These are phyloP conservation scores for Amphipyra tragopoginis DNA, from an alignment of 2,888 invertebrate species.

Conservation along the genomic window DNA sequence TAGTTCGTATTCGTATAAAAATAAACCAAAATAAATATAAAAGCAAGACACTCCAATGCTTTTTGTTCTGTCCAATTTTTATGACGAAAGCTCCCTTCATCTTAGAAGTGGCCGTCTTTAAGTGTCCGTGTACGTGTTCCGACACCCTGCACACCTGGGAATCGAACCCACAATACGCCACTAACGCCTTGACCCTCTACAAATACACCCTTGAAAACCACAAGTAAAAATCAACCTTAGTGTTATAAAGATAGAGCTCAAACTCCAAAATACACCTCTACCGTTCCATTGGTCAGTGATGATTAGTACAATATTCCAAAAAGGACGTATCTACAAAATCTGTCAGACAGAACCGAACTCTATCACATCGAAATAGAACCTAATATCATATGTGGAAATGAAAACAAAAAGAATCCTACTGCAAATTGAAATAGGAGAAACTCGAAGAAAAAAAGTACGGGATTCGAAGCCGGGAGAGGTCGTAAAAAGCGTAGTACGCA, in stretches of 20 bases:
- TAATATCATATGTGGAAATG: conserved; percentile 21
- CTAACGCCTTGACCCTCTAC: conserved; percentile 84
- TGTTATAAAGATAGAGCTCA: conserved; percentile 38
- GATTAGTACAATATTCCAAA: conserved; percentile 73
- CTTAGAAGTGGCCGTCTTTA: conserved; percentile 86
- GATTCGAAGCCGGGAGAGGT: conserved; percentile 74
- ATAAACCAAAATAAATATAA: conserved; percentile 47
- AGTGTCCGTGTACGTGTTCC: conserved; percentile 86
- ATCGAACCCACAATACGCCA: conserved; percentile 87
- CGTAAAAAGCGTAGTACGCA: conserved; percentile 85
- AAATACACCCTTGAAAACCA: conserved; percentile 56
- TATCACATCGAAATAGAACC: conserved; percentile 44
- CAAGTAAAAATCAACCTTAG: conserved; percentile 62
- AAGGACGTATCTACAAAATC: conserved; percentile 63
- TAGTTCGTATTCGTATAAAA: conserved; percentile 8
- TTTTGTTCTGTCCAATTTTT: conserved; percentile 86
- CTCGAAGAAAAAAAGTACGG: conserved; percentile 69
- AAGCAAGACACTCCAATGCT: conserved; percentile 63
- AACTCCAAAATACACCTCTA: conserved; percentile 43
- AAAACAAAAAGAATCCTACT: conserved; percentile 72
- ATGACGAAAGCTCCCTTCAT: conserved; percentile 89
- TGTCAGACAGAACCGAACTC: conserved; percentile 57
- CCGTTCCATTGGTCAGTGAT: conserved; percentile 79
- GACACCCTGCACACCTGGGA: conserved; percentile 88
- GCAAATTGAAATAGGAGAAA: conserved; percentile 87